Evolutionary conservation across 53 echinoderm and acorn worm genomes (phyloP).

Genomic region (Temnopleurus reevesii): DNA sequence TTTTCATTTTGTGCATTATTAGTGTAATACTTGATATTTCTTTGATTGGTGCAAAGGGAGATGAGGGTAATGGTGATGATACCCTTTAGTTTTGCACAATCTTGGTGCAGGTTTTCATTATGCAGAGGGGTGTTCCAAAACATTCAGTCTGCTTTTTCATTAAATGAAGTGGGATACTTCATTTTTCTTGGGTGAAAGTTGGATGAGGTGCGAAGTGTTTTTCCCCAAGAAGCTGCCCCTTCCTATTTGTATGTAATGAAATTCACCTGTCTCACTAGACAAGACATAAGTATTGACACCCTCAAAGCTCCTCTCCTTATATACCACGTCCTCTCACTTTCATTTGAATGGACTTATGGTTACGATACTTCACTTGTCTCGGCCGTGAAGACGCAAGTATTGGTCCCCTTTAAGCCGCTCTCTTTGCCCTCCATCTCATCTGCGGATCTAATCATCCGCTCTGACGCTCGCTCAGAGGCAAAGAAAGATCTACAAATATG

Average conservation of each 20-base stretch:
- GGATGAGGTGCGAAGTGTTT: background rate
- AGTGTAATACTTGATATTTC: too few relatives aligned
- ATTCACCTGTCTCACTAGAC: too few relatives aligned
- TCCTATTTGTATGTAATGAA: background rate
- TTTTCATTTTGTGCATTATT: too few relatives aligned
- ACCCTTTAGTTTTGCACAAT: too few relatives aligned
- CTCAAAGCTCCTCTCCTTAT: too few relatives aligned
- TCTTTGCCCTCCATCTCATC: background rate
- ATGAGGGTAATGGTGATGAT: too few relatives aligned
- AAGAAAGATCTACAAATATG: slow-evolving; percentile 54
- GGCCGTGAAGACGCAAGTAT: background rate
- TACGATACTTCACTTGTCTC: background rate
- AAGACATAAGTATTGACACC: too few relatives aligned
- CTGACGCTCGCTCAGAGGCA: slow-evolving; percentile 39
- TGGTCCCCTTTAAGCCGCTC: background rate
- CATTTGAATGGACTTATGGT: background rate
- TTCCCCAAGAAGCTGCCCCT: background rate
- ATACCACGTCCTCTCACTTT: too few relatives aligned
- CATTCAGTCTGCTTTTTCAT: background rate
- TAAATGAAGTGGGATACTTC: background rate
- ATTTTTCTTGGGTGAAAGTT: background rate
- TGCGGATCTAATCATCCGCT: slow-evolving; percentile 53
- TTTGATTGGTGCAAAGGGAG: too few relatives aligned
- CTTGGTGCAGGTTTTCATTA: too few relatives aligned
- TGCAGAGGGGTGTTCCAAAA: background rate